Evolutionary conservation across 2,113 vertebrate genomes (phyloP), one percentile per base, ranked within the genome.

Genomic region (Chrysemys picta): DNA sequence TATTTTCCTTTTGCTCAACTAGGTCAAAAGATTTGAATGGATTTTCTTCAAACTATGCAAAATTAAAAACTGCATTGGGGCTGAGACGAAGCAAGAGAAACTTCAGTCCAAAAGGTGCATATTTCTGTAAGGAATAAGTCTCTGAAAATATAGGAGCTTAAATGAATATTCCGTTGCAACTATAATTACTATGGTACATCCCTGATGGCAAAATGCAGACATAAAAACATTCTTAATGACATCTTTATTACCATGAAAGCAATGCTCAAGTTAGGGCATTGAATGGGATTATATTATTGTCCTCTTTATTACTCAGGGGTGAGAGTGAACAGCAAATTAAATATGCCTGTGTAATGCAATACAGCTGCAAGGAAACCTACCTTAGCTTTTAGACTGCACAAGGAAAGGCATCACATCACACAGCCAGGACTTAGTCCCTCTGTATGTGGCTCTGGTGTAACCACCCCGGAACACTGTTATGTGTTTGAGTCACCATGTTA

Each of bases 271-370:
- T 69, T 90, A 87, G 59, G 69, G 49, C 16, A 35, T 89, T 91
- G 49, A 93, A 88, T n/a, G 95, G 47, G 78, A 31, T 89, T 90
- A 84, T 89, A 57, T 25, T 11, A 31, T 35, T 82, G 42, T 86
- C 52, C 89, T 80, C 83, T 6, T 8, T 89, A 84, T 53, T 82
- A 81, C 83, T 80, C 78, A 84, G 22, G 56, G 78, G 79, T 65
- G 92, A 88, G 47, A 94, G 94, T 72, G 94, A 93, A 89, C 80
- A 94, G 90, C 94, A 96, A 97, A 96, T 93, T 92, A 95, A 62
- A 81, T 87, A 35, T 86, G 81, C 91, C 42, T 91, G 89, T 88
- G 91, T 92, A 94, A 93, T 24, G 0, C 86, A 94, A 88, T 92
- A 86, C 25, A 89, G 38, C 79, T 84, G 83, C 81, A 91, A 81